phyloP scores from a whole-genome alignment of 2,888 invertebrate genomes.

The Parnassius glacialis region DNA sequence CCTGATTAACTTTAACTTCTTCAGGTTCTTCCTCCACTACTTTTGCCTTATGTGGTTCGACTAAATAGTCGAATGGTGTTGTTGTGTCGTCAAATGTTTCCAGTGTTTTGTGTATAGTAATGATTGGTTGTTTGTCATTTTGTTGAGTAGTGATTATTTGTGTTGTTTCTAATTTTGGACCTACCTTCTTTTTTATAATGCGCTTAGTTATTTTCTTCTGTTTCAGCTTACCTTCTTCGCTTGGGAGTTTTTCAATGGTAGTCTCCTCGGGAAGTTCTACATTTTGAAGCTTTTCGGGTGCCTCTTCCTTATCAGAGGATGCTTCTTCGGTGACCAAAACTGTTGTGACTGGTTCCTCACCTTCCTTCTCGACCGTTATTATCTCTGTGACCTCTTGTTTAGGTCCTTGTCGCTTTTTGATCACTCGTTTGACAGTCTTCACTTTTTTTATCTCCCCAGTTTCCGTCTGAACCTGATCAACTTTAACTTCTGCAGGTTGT shows the following conservation, averaged over 20 bases:
- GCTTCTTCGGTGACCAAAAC: not conserved
- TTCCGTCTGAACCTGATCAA: conserved; percentile 22
- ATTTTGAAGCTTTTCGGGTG: not conserved
- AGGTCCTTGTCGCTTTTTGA: not conserved
- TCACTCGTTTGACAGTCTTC: conserved; percentile 21
- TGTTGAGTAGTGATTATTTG: conserved; percentile 33
- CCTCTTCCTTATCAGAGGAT: conserved; percentile 11
- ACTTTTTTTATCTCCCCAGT: conserved; percentile 20
- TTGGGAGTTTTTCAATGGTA: conserved; percentile 30
- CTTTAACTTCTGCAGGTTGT: conserved; percentile 30
- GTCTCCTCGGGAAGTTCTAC: not conserved
- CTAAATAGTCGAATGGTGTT: conserved; percentile 30
- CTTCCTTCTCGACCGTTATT: conserved; percentile 35
- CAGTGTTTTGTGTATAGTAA: conserved; percentile 32
- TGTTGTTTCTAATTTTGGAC: conserved; percentile 35
- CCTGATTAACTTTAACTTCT: no score
- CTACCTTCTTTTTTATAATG: conserved; percentile 14
- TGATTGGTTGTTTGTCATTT: conserved; percentile 53
- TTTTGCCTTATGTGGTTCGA: conserved; percentile 30
- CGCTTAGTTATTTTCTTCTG: conserved; percentile 29
- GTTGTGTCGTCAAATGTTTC: conserved; percentile 9
- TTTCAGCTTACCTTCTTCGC: conserved; percentile 46
- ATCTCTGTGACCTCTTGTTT: conserved; percentile 31
- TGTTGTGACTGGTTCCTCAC: conserved; percentile 30
- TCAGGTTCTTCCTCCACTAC: conserved; percentile 1